phyloP scores from a whole-genome alignment of 2,888 invertebrate species.

The Endotricha flammealis region DNA sequence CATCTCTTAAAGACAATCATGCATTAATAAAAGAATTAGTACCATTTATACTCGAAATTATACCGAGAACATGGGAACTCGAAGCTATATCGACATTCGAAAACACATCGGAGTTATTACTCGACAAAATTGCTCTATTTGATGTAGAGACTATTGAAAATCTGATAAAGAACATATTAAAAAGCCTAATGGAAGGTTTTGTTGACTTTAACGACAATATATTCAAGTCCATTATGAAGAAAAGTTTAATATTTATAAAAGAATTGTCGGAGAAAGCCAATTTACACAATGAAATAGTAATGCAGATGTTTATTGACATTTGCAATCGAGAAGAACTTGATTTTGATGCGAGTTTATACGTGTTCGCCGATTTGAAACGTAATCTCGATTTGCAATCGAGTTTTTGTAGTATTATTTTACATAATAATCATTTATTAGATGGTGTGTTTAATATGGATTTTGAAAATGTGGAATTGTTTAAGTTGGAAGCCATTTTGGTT shows the following conservation, averaged over 20 bases:
- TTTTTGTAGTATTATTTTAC: conserved; percentile 19
- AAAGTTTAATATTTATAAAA: conserved; percentile 22
- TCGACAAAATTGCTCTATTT: conserved; percentile 42
- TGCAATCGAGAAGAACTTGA: conserved; percentile 9
- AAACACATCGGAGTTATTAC: conserved; percentile 27
- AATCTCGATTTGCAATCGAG: conserved; percentile 20
- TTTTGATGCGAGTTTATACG: conserved; percentile 15
- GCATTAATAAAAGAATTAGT: conserved; percentile 29
- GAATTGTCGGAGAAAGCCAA: conserved; percentile 14
- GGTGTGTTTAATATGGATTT: conserved; percentile 10
- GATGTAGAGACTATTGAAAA: conserved; percentile 8
- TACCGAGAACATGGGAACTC: conserved; percentile 26
- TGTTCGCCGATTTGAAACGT: conserved; percentile 19
- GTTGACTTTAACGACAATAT: conserved; percentile 13
- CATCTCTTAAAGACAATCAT: conserved; percentile 38
- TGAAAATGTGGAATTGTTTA: conserved; percentile 8
- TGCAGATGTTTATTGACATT: conserved; percentile 14
- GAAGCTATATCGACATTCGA: conserved; percentile 26
- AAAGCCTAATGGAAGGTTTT: conserved; percentile 10
- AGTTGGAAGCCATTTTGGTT: conserved; percentile 27
- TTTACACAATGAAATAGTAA: background rate
- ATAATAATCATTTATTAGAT: conserved; percentile 17
- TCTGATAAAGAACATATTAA: conserved; percentile 17
- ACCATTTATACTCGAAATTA: conserved; percentile 28
- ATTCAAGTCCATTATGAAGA: conserved; percentile 19